Evolutionary conservation across 1,140 invertebrate genomes (phyloP), one percentile per base, ranked within the genome.

Genomic region (Drosophila seguyi): DNA sequence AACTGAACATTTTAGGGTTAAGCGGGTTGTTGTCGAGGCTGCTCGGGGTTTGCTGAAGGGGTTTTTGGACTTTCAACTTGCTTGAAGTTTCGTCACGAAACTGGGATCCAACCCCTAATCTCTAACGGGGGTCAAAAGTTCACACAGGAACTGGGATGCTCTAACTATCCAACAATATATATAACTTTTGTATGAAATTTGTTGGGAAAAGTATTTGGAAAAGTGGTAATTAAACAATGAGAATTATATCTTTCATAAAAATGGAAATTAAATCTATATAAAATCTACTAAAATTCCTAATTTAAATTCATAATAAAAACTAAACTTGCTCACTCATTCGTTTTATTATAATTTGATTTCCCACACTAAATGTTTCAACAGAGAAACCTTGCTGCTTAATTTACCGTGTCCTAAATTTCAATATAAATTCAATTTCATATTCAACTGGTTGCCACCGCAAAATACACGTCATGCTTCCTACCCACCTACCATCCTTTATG

Each of bases 1-100:
- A 87, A 87, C 82, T 81, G 53, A 75, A 79, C 75, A 68, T 79
- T 87, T 87, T 75, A 63, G 73, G 82, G 80, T 79, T 81, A 53
- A 45, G 56, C 50, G 41, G 55, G 78, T 38, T 66, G 69, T 72
- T 72, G 71, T 68, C 58, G 65, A 50, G 38, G 42, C 31, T 67
- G 66, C 47, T 38, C 6, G 34, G 31, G 62, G 31, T 38, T 67
- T 34, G 42, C 38, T 67, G 66, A 38, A 29, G 7, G 34, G 25
- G 47, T 25, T 38, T 38, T 66, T 47, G 41, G 34, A 57, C 42
- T 72, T 48, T 20, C n/a, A 72, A 72, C 66, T 72, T 72, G 18
- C 18, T 22, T 22, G 31, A 71, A 22, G 50, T 34, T 34, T 62
- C 31, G 34, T 20, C 42, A 34, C 13, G 29, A n/a, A 47, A 39